phyloP scores from a whole-genome alignment of 2,797 vertebrate genomes.

The Scolopax bukidnonensis region DNA sequence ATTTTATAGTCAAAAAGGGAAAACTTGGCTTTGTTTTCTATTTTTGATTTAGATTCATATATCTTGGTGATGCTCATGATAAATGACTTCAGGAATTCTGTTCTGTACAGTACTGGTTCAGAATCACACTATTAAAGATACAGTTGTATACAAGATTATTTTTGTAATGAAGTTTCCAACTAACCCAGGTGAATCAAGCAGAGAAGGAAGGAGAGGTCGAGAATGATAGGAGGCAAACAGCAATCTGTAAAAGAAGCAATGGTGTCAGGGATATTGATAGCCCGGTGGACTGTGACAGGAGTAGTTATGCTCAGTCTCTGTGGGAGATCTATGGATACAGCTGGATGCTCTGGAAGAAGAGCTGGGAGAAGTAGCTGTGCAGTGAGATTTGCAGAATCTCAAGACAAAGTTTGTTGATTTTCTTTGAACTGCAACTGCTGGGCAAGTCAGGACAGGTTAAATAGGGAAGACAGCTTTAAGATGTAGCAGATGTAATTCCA shows the following conservation, averaged over 20 bases:
- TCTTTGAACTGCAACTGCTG: background rate
- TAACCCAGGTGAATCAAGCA: background rate
- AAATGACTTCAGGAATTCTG: background rate
- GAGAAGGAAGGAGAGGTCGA: background rate
- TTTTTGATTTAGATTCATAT: background rate
- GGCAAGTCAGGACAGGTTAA: background rate
- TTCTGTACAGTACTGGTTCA: background rate
- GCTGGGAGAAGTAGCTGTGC: background rate
- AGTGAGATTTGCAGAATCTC: background rate
- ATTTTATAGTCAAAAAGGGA: background rate
- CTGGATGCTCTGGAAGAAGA: constrained; percentile 26
- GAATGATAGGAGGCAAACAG: background rate
- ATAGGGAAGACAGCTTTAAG: background rate
- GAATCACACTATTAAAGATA: background rate
- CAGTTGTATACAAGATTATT: background rate
- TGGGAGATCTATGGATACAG: constrained; percentile 18
- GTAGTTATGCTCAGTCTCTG: constrained; percentile 20
- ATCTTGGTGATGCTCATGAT: background rate
- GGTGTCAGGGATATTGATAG: constrained; percentile 30
- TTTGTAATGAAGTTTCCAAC: background rate
- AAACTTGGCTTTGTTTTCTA: background rate
- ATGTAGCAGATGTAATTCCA: background rate
- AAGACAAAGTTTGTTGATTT: constrained; percentile 1
- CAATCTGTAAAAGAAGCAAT: constrained; percentile 25
- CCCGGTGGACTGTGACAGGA: constrained; percentile 34